Percentiles rank a stretch among this genome's conserved stretches.
These are phyloP conservation scores for Pangasius sanitwongsei DNA, from an alignment of 2,797 vertebrate species.

Conservation along the genomic window DNA sequence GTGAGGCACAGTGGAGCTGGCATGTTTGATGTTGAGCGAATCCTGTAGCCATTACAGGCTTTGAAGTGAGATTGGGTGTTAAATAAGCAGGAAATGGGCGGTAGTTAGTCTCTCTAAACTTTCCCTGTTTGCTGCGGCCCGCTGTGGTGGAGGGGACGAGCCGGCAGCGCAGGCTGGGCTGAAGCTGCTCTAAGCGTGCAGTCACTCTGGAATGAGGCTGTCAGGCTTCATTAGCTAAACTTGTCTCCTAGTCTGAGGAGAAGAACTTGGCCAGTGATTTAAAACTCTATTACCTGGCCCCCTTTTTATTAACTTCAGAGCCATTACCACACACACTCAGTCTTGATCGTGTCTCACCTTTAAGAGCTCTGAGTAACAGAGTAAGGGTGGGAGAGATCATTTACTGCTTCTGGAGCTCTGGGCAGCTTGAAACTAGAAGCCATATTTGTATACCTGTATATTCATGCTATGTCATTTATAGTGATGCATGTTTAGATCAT, in stretches of 20 bases:
- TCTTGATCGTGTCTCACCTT: slow-evolving; percentile 69
- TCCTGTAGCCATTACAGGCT: slow-evolving; percentile 61
- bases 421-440: neutral
- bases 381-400: slow-evolving; percentile 64
- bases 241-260: slow-evolving; percentile 74
- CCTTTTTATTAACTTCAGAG: slow-evolving; percentile 78
- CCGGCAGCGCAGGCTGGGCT: slow-evolving; percentile 65
- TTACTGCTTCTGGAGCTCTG: slow-evolving; percentile 58
- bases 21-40: slow-evolving; percentile 60
- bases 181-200: slow-evolving; percentile 74
- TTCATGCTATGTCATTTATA: neutral
- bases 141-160: slow-evolving; percentile 62
- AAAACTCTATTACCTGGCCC: slow-evolving; percentile 81
- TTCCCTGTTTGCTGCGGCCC: slow-evolving; percentile 63
- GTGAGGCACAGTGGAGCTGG: slow-evolving; percentile 33
- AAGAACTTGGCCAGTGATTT: slow-evolving; percentile 80
- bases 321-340: slow-evolving; percentile 71
- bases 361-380: slow-evolving; percentile 60
- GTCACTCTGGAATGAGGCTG: slow-evolving; percentile 75
- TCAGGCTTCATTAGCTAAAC: slow-evolving; percentile 80
- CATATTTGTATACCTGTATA: neutral
- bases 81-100: slow-evolving; percentile 78
- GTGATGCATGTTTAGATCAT: neutral
- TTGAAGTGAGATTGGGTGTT: slow-evolving; percentile 74
- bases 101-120: slow-evolving; percentile 77